Evolutionary conservation across 2,113 vertebrate genomes (phyloP).

Genomic region (Nibea albiflora): DNA sequence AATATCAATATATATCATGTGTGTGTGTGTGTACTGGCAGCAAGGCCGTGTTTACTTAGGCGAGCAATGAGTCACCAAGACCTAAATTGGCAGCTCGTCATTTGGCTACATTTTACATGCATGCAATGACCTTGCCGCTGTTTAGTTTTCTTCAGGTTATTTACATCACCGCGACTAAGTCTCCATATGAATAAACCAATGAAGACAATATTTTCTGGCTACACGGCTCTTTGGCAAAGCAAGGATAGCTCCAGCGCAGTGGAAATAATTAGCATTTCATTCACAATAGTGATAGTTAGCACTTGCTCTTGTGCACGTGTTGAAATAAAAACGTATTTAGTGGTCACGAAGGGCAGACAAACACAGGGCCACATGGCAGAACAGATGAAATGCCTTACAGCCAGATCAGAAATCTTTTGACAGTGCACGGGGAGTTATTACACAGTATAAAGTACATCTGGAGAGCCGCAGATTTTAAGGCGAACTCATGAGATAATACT

Average conservation of each 20-base stretch:
- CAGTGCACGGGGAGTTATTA: not conserved
- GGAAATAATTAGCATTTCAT: conserved; percentile 42
- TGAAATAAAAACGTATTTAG: conserved; percentile 10
- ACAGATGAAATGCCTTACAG: conserved; percentile 10
- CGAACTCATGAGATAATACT: not conserved
- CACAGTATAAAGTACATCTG: not conserved
- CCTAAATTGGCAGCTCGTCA: conserved; percentile 34
- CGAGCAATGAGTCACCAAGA: conserved; percentile 32
- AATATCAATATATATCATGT: not conserved
- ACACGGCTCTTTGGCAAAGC: conserved; percentile 24
- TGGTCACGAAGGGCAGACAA: conserved; percentile 56
- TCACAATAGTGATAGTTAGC: conserved; percentile 1
- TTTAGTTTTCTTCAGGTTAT: conserved; percentile 19
- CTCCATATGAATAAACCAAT: conserved; percentile 36
- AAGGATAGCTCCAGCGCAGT: not conserved
- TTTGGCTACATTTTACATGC: not conserved
- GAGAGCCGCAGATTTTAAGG: not conserved
- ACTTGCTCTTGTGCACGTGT: not conserved
- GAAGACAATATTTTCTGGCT: conserved; percentile 1
- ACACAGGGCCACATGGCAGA: conserved; percentile 28
- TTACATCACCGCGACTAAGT: conserved; percentile 1
- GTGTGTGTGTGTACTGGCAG: not conserved
- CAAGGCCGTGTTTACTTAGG: conserved; percentile 19
- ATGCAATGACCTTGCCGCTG: conserved; percentile 11
- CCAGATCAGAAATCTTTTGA: not conserved